Base-by-base conservation (phyloP, 1,140 invertebrate species). In the Bombus sylvicola region DNA sequence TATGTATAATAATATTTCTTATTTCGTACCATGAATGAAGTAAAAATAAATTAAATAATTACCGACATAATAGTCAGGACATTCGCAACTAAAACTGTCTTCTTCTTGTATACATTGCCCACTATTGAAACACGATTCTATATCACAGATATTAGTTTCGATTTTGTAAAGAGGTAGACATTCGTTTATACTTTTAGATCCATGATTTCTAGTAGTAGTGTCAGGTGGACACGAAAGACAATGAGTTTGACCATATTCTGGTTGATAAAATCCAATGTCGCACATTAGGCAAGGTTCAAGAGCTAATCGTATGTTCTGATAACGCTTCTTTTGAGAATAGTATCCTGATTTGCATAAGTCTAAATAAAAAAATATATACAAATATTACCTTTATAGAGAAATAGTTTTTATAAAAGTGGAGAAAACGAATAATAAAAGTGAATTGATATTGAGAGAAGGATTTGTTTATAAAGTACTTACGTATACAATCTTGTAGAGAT, bases 181-280 rank as follows among this genome's bases (percentile, higher is more conserved):
- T 43, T 97, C 94, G 5, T 93, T 87, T 1, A 94, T 59, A 39
- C 86, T 91, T 6, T 91, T 93, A 3, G 96, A 93, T 2, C 96
- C 96, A 69, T 96, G 92, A 85, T 92, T 92, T 87, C 86, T 91
- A 0, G 97, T 97, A 15, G 96, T 97, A n/a, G 93, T 95, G 41
- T 95, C 95, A 5, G 87, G 82, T 2, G 96, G 96, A 94, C 97
- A 97, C 4, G 91, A 73, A 5, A 94, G 76, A 91, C 97, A 97
- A 31, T 91, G 87, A 2, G 87, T 93, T 91, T 96, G 94, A 25
- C 97, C 96, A 88, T 96, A 96, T 22, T 95, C 85, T 4, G 96
- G 92, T 91, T 97, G 97, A 90, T 96, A 97, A 74, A 93, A 95
- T 0, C 97, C 97, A 59, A 96, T 88, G 5, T 94, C 92, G 91